Conservation (phyloP, 35 echinoderm and acorn worm genomes). For the Anneissia japonica region DNA sequence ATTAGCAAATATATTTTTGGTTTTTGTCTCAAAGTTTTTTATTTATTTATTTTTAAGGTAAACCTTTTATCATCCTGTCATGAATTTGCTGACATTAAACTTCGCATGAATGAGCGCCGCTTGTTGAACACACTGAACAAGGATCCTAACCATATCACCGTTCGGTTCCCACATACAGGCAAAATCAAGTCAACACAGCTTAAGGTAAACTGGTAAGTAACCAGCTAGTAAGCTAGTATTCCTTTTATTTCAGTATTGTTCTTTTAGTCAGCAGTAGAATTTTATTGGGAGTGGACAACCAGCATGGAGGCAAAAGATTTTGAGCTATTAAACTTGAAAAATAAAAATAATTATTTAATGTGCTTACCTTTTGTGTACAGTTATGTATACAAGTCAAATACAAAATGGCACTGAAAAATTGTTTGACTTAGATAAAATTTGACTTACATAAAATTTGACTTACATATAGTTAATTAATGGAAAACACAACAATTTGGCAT, state of each 20-base stretch:
- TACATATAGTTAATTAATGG: too few species aligned
- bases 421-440: too few species aligned
- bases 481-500: too few species aligned
- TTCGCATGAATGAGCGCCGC: slow-evolving; percentile 63
- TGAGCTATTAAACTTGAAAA: too few species aligned
- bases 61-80: slow-evolving; percentile 56
- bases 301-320: background rate
- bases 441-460: too few species aligned
- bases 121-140: slow-evolving; percentile 61
- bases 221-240: too few species aligned
- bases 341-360: too few species aligned
- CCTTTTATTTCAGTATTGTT: too few species aligned
- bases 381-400: too few species aligned
- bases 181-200: slow-evolving; percentile 68
- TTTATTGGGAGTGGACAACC: background rate
- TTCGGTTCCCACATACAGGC: slow-evolving; percentile 49
- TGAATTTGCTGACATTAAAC: slow-evolving; percentile 63
- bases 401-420: too few species aligned
- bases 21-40: background rate
- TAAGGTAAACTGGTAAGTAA: slow-evolving; percentile 82
- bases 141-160: slow-evolving; percentile 46
- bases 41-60: slow-evolving; percentile 25
- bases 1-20: background rate
- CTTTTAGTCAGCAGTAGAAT: background rate
- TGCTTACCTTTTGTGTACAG: too few species aligned